Evolutionary conservation across 2,888 invertebrate genomes (phyloP).

Genomic region (Synergus laeviventris): DNA sequence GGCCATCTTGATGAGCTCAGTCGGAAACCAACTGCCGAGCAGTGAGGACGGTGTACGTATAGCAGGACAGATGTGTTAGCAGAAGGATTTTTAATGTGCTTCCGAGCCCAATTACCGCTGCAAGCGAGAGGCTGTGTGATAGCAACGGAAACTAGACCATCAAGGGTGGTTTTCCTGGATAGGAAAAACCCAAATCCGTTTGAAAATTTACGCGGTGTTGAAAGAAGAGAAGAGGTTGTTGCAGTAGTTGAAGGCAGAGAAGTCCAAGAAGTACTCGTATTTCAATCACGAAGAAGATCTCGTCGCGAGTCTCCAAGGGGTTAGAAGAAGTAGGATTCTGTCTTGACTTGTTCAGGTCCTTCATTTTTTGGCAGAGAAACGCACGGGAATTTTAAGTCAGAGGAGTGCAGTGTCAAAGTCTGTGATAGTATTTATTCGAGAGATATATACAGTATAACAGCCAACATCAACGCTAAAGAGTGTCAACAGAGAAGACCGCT

Average conservation of each 20-base stretch:
- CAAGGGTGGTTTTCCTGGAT: slow-evolving; percentile 58
- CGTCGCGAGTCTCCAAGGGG: slow-evolving; percentile 8
- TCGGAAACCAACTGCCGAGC: slow-evolving; percentile 76
- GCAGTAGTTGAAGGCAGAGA: slow-evolving; percentile 27
- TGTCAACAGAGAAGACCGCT: slow-evolving; percentile 34
- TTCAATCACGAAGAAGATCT: slow-evolving; percentile 37
- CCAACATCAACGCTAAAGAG: slow-evolving; percentile 44
- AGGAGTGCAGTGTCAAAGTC: slow-evolving; percentile 69
- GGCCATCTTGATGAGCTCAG: slow-evolving; percentile 65
- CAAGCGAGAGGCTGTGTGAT: slow-evolving; percentile 71
- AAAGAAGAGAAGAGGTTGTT: slow-evolving; percentile 40
- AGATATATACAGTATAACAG: slow-evolving; percentile 55
- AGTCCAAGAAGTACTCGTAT: slow-evolving; percentile 10
- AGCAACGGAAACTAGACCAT: slow-evolving; percentile 62
- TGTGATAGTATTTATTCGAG: slow-evolving; percentile 75
- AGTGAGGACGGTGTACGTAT: slow-evolving; percentile 72
- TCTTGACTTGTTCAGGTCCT: slow-evolving; percentile 17
- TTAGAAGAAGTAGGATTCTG: background rate
- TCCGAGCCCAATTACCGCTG: slow-evolving; percentile 72
- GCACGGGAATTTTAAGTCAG: slow-evolving; percentile 44
- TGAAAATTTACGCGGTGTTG: slow-evolving; percentile 53
- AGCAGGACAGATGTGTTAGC: slow-evolving; percentile 73
- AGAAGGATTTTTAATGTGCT: slow-evolving; percentile 74
- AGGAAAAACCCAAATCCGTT: slow-evolving; percentile 53
- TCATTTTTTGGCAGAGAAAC: slow-evolving; percentile 41